A percentile compares a stretch with the other conserved stretches of the same genome.
These are phyloP conservation scores for Agrochola macilenta DNA, from an alignment of 2,888 invertebrate genomes.

Conservation along the genomic window DNA sequence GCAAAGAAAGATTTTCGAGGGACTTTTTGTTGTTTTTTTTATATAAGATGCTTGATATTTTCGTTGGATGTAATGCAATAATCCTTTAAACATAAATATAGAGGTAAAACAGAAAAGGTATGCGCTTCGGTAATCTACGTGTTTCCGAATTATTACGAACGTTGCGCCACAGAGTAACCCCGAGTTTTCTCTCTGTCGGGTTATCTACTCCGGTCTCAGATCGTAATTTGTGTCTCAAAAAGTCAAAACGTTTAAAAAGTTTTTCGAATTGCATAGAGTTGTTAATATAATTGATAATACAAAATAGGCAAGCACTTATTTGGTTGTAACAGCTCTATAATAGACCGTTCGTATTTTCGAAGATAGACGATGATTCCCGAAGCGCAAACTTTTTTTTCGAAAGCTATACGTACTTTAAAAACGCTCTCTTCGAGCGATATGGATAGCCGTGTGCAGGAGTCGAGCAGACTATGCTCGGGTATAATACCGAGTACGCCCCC, in stretches of 20 bases:
- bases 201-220: not conserved
- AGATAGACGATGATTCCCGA: not conserved
- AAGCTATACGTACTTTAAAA: slow-evolving; percentile 80
- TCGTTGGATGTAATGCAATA: not conserved
- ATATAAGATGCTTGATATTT: not conserved
- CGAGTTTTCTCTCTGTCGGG: not conserved
- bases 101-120: not conserved
- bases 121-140: not conserved
- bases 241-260: not conserved
- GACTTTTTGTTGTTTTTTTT: not conserved
- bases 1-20: not conserved
- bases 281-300: not conserved
- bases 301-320: not conserved
- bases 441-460: slow-evolving; percentile 96
- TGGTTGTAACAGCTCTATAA: not conserved
- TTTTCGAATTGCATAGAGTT: not conserved
- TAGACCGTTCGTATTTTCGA: not conserved
- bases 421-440: slow-evolving; percentile 95
- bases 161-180: not conserved
- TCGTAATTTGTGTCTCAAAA: not conserved
- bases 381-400: not conserved
- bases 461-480: slow-evolving; percentile 96
- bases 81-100: not conserved
- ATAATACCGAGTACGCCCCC: slow-evolving; percentile 93
- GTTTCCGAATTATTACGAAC: not conserved